Conservation (phyloP, 2,797 vertebrate genomes). For the Presbytis comata region DNA sequence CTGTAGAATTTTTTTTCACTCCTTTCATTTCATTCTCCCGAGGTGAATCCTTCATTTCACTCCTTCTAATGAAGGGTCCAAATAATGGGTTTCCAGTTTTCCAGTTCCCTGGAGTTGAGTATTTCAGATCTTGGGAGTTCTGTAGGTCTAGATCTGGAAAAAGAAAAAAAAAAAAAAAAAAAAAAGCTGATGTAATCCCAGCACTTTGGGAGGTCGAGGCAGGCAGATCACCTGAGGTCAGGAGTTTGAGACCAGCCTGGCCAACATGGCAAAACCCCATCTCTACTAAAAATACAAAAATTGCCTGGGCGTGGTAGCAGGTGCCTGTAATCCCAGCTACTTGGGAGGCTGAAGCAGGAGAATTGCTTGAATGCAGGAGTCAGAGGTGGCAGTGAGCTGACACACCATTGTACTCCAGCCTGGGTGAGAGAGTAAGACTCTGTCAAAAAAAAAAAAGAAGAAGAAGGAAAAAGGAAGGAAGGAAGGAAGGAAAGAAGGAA, state of each 20-base stretch:
- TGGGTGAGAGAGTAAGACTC: background rate
- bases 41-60: background rate
- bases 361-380: background rate
- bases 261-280: too few relatives aligned
- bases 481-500: too few relatives aligned
- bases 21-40: background rate
- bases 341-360: background rate
- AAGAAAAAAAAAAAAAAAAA: too few relatives aligned
- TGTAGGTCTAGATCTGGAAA: background rate
- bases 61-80: background rate
- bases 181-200: background rate
- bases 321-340: background rate
- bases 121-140: background rate
- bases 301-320: accelerated
- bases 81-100: background rate
- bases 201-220: background rate
- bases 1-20: background rate
- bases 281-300: too few relatives aligned
- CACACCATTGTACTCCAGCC: background rate
- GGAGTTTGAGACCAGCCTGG: too few relatives aligned
- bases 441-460: background rate
- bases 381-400: background rate
- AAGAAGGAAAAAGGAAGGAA: too few relatives aligned
- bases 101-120: background rate
- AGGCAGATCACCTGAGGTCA: too few relatives aligned